Evolutionary conservation across 2,797 vertebrate genomes (phyloP), one percentile per base, ranked within the genome.

Genomic region (Paedocypris micromegethes): DNA sequence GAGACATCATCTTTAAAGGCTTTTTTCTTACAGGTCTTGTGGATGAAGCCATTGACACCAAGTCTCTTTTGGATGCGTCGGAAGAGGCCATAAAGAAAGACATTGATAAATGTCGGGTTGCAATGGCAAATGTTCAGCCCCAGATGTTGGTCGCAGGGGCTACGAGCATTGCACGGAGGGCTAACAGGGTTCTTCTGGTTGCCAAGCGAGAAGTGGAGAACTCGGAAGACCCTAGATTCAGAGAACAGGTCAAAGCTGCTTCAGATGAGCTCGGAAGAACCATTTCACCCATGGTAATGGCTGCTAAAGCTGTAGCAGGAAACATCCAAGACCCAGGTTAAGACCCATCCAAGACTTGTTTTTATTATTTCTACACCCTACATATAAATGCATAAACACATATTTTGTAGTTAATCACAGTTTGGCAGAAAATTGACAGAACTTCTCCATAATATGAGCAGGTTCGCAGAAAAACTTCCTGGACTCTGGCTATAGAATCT

Each of bases 1-100:
- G 23, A 6, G 6, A 7, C 2, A 43, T 42, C 5, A 40, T 38
- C 7, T 38, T 3, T 7, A 46, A 38, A 38, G 5, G 0, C 47
- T 5, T 38, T 38, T 58, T 7, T 39, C 42, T 47, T 41, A 48
- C 78, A 98, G 96, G 94, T 66, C 81, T 98, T 78, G 96, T 98
- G 71, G 96, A 98, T 74, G 95, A 97, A 86, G 96, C 96, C 69
- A 98, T 98, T 53, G 96, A 98, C 80, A 98, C 96, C 45, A 96
- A 94, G 80, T 98, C 96, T 62, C 87, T 98, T 63, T 72, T 98
- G 83, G 93, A 98, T 80, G 96, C 96, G 6, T 98, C 96, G 0
- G 96, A 98, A 81, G 96, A 98, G 81, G 95, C 96, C 9, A 98
- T 98, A 82, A 98, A 98, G 86, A 98, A 98, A 86, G 96, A 98